Base-by-base conservation (phyloP, 2,888 invertebrate genomes). In the Panzeria rudis region DNA sequence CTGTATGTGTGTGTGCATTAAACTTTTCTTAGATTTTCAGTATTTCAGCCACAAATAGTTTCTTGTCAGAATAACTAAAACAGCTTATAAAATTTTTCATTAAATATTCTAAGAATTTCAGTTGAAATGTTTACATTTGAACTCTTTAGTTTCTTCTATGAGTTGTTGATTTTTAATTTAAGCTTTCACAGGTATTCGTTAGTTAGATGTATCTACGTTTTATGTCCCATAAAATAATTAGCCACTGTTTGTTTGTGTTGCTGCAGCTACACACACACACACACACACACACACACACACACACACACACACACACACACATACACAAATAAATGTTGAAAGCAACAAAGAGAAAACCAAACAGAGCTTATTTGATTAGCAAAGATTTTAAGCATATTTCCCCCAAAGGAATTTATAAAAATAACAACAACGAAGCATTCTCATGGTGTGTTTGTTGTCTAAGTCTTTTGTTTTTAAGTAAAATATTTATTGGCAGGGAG, bases 181-280 rank as follows among this genome's bases (percentile, higher is more conserved):
- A 77, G 20, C 81, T 68, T 81, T 72, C 71, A 54, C 66, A 77
- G 80, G 20, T 84, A 76, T 77, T 80, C 71, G 56, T 71, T 66
- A 47, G 47, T 50, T 62, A 9, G 25, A 25, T 47, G 69, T 66
- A 54, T 29, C 3, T 29, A 29, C 20, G 64, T 77, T 72, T 61
- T 54, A 77, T 84, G 76, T 77, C 81, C 72, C 72, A 77, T 81
- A 81, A 73, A 72, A 84, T 77, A 84, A 84, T 84, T 84, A 84
- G 81, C 81, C 84, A 81, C 72, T 66, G 81, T 84, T 80, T 54
- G 52, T n/a, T 54, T 5, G 15, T 32, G 7, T 17, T 7, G 35
- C 20, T 15, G 73, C 50, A 29, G 29, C 29, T 5, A 29, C 29
- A 29, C 2, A 29, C 29, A 29, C 20, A 44, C n/a, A n/a, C n/a